Percentiles rank a stretch among this genome's conserved stretches.
Evolutionary conservation across 2,888 invertebrate species (phyloP).

Genomic region (Parnassius orleans): DNA sequence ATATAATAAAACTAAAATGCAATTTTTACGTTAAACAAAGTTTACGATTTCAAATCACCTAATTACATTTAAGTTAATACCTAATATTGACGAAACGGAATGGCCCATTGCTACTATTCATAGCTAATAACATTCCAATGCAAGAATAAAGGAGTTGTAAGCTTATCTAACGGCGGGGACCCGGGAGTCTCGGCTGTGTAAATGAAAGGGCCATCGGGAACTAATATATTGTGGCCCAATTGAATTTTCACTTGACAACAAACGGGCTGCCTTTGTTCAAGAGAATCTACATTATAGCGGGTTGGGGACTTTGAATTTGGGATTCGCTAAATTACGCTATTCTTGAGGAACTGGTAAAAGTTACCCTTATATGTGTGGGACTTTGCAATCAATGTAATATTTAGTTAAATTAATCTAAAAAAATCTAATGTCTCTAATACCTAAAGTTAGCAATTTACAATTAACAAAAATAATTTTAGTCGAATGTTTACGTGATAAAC

Average conservation of each 20-base stretch:
- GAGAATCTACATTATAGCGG: slow-evolving; percentile 7
- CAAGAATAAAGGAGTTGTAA: slow-evolving; percentile 12
- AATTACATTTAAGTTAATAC: no score
- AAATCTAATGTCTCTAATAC: no score
- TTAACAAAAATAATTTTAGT: no score
- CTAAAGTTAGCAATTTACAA: no score
- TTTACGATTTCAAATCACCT: no score
- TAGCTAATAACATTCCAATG: background rate
- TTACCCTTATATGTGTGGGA: no score
- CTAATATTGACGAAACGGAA: no score
- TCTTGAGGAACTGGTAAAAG: background rate
- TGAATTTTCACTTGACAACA: slow-evolving; percentile 78
- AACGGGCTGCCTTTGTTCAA: slow-evolving; percentile 61
- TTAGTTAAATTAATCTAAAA: no score
- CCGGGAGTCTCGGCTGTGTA: slow-evolving; percentile 43
- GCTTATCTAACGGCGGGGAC: slow-evolving; percentile 6
- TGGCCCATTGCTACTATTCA: background rate
- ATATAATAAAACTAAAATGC: no score
- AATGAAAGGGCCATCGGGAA: slow-evolving; percentile 57
- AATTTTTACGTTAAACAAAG: no score
- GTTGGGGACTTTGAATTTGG: slow-evolving; percentile 1
- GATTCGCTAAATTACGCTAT: slow-evolving; percentile 11
- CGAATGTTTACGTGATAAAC: no score
- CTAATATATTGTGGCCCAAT: slow-evolving; percentile 65
- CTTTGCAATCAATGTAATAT: no score